Conservation (phyloP, 2,797 vertebrate genomes). For the Craterocephalus amniculus region DNA sequence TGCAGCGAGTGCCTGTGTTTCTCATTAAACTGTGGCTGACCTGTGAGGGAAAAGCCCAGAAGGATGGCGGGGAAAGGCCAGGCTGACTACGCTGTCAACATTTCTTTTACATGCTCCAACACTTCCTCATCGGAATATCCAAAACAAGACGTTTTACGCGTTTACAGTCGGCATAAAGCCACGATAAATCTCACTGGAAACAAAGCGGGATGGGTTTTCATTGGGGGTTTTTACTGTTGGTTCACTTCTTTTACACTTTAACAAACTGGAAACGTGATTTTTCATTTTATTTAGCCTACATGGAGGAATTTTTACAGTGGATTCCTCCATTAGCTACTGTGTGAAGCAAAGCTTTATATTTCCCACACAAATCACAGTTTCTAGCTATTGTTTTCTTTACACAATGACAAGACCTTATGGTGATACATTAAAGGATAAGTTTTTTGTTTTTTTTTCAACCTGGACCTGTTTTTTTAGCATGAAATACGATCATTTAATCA, state of each 20-base stretch:
- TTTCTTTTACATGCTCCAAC: conserved; percentile 17
- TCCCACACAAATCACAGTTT: neutral
- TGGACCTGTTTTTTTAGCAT: too few relatives aligned
- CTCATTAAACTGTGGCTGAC: conserved; percentile 71
- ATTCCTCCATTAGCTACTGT: neutral
- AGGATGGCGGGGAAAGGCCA: neutral
- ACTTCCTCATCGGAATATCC: conserved; percentile 37
- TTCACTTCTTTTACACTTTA: neutral
- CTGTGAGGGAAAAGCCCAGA: conserved; percentile 13
- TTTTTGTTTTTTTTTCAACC: too few relatives aligned
- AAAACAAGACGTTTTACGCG: conserved; percentile 26
- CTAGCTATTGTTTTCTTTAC: neutral
- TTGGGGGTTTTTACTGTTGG: neutral
- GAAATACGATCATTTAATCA: too few relatives aligned
- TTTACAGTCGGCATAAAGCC: conserved; percentile 17
- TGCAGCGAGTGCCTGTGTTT: conserved; percentile 58
- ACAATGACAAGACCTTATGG: too few relatives aligned
- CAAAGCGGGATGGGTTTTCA: neutral
- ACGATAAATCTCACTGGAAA: neutral
- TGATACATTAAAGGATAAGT: too few relatives aligned
- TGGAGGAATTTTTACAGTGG: neutral
- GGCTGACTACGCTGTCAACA: neutral
- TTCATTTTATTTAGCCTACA: neutral
- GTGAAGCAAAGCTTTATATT: neutral
- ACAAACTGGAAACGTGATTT: neutral